Percentiles rank a stretch among this genome's conserved stretches.
These are phyloP conservation scores for Ashinkailepas kermadecensis DNA, from an alignment of 2,888 invertebrate species.

Conservation along the genomic window DNA sequence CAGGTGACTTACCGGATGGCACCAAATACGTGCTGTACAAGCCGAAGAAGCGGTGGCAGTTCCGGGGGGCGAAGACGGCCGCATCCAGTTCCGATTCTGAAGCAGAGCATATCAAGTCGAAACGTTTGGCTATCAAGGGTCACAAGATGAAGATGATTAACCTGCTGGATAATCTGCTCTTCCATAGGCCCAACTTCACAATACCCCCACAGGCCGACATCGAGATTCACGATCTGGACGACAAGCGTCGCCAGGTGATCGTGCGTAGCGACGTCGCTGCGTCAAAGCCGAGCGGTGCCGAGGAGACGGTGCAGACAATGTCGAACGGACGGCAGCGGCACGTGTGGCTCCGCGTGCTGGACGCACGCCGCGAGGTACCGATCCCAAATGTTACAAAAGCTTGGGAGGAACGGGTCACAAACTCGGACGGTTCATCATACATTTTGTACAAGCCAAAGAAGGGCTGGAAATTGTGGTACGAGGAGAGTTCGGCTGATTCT, in stretches of 20 bases:
- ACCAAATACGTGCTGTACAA: not conserved
- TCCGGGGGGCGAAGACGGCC: not conserved
- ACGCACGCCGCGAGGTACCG: not conserved
- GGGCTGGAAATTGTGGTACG: slow-evolving; percentile 4
- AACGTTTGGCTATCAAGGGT: not conserved
- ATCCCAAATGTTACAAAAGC: not conserved
- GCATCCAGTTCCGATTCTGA: not conserved
- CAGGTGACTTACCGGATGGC: not conserved
- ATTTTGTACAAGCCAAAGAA: not conserved
- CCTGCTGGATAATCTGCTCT: not conserved
- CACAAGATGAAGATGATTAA: slow-evolving; percentile 7
- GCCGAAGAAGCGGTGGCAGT: not conserved
- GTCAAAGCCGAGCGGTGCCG: not conserved
- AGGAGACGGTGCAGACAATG: not conserved
- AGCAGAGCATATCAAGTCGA: not conserved
- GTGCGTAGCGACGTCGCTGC: not conserved
- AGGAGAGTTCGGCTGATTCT: not conserved
- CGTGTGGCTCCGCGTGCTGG: not conserved
- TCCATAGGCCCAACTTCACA: slow-evolving; percentile 3
- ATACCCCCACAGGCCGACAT: not conserved
- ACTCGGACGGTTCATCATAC: slow-evolving; percentile 2
- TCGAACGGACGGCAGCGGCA: not conserved
- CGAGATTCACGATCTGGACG: not conserved
- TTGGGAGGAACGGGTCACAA: not conserved
- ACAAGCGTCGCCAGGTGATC: not conserved